Percentiles rank a stretch among this genome's conserved stretches.
phyloP scores from a whole-genome alignment of 1,140 invertebrate species.

The Steinernema khuongi region DNA sequence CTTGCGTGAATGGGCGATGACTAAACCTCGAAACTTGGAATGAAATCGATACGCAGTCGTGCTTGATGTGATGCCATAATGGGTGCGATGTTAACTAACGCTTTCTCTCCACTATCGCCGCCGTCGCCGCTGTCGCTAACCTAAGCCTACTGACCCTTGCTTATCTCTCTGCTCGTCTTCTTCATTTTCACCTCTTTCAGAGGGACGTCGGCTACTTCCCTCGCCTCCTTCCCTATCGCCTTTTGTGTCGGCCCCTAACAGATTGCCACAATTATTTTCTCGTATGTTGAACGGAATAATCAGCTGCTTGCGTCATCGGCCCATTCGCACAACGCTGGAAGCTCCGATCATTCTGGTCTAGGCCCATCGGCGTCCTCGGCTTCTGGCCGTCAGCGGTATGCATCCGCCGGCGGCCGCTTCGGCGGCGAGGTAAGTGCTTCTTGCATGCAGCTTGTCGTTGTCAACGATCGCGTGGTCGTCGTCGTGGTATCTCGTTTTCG shows the following conservation, averaged over 20 bases:
- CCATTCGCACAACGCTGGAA: not conserved
- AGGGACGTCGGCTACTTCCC: too few species aligned
- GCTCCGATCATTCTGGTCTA: constrained; percentile 1
- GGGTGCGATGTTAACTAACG: constrained; percentile 12
- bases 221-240: not conserved
- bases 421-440: not conserved
- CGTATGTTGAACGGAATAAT: constrained; percentile 10
- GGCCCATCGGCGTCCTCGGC: not conserved
- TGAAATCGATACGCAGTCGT: not conserved
- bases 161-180: not conserved
- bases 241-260: not conserved
- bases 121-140: not conserved
- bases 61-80: constrained; percentile 12
- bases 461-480: not conserved
- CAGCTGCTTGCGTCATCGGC: not conserved
- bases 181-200: too few species aligned
- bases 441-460: not conserved
- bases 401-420: not conserved
- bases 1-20: not conserved
- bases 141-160: not conserved
- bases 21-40: not conserved
- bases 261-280: constrained; percentile 14
- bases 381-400: constrained; percentile 11
- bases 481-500: not conserved
- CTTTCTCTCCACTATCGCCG: not conserved